Percentiles rank a stretch among this genome's conserved stretches.
These are phyloP conservation scores for Steatocranus sp. DNA, from an alignment of 2,797 vertebrate genomes.

Conservation along the genomic window DNA sequence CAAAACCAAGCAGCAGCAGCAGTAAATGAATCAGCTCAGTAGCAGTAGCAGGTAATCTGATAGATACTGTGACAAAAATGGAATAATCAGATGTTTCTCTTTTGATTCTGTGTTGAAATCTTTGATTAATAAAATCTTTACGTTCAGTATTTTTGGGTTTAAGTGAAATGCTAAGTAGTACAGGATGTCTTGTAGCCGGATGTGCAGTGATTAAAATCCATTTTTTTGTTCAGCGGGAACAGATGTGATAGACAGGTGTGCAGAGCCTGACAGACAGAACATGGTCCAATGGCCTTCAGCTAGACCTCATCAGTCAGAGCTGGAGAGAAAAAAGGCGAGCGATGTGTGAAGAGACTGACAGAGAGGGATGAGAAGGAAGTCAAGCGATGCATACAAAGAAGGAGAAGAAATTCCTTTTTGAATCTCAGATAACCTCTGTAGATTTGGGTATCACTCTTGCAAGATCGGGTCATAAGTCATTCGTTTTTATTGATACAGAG, in stretches of 20 bases:
- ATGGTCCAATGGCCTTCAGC: neutral
- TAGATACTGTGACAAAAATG: neutral
- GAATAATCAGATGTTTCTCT: neutral
- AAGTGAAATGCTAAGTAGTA: neutral
- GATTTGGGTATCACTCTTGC: neutral
- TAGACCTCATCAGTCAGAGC: neutral
- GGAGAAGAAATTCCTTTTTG: neutral
- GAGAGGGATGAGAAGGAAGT: neutral
- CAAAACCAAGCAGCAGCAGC: neutral
- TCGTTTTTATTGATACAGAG: neutral
- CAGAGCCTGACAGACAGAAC: neutral
- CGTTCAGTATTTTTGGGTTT: neutral
- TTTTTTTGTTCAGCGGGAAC: neutral
- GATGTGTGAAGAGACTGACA: neutral
- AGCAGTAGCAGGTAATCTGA: neutral
- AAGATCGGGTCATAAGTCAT: accelerated
- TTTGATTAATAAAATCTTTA: neutral
- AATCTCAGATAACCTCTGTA: neutral
- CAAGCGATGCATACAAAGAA: neutral
- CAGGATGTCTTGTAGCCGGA: neutral
- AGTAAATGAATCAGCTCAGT: neutral
- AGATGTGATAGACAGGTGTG: neutral
- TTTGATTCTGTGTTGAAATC: accelerated
- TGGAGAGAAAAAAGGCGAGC: neutral
- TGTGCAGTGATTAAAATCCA: neutral